A percentile compares a stretch with the other conserved stretches of the same genome.
Evolutionary conservation across 2,888 invertebrate genomes (phyloP).

Genomic region (Dioctria rufipes): DNA sequence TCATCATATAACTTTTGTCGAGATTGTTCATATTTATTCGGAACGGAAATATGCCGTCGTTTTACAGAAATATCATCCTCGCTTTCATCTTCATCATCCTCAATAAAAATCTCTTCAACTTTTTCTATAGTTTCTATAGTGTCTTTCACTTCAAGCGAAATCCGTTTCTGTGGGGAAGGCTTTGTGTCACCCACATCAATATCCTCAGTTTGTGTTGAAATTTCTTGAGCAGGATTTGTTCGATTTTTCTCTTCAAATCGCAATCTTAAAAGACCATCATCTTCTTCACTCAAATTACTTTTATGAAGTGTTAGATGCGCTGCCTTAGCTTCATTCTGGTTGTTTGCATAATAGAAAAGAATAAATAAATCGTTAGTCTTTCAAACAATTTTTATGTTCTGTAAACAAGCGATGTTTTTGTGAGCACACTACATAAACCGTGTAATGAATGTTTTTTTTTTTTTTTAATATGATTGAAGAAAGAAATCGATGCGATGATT

Average conservation of each 20-base stretch:
- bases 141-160: slow-evolving; percentile 50
- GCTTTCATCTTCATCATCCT: slow-evolving; percentile 53
- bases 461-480: slow-evolving; percentile 18
- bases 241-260: not conserved
- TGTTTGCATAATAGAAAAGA: slow-evolving; percentile 35
- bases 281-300: slow-evolving; percentile 10
- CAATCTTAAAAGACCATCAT: slow-evolving; percentile 13
- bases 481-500: slow-evolving; percentile 8
- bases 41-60: not conserved
- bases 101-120: slow-evolving; percentile 54
- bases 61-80: slow-evolving; percentile 38
- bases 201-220: slow-evolving; percentile 41
- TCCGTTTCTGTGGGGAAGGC: slow-evolving; percentile 28
- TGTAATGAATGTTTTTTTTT: slow-evolving; percentile 31
- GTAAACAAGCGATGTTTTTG: slow-evolving; percentile 43
- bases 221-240: not conserved
- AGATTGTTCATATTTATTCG: not conserved
- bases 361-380: slow-evolving; percentile 40
- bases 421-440: slow-evolving; percentile 37
- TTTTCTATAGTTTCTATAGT: slow-evolving; percentile 22
- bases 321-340: slow-evolving; percentile 35
- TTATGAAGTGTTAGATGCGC: slow-evolving; percentile 14
- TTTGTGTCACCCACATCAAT: slow-evolving; percentile 17
- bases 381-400: slow-evolving; percentile 18
- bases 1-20: not conserved